Evolutionary conservation across 2,113 vertebrate genomes (phyloP).

Genomic region (Odocoileus hemionus): DNA sequence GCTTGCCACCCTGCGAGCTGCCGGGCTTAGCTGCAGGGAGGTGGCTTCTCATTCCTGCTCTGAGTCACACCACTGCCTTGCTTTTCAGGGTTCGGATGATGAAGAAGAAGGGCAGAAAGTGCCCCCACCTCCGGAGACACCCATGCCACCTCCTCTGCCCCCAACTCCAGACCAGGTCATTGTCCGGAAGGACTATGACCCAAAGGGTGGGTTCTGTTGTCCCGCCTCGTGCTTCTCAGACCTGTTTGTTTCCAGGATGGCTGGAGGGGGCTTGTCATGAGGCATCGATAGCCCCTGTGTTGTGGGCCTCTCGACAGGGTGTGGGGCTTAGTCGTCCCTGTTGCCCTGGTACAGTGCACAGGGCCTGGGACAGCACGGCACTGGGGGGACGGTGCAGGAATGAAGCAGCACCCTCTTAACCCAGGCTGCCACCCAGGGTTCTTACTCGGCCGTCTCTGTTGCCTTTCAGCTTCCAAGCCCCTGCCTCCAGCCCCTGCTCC

Average conservation of each 20-base stretch:
- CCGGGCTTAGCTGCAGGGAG: neutral
- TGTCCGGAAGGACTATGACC: slow-evolving; percentile 97
- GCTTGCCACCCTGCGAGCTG: neutral
- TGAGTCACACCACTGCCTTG: neutral
- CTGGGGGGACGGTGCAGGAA: neutral
- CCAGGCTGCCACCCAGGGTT: neutral
- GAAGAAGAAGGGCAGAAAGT: slow-evolving; percentile 94
- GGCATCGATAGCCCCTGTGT: neutral
- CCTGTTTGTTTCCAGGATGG: neutral
- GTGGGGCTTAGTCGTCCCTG: neutral
- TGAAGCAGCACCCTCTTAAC: neutral
- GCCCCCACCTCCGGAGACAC: slow-evolving; percentile 94
- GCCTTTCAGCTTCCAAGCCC: slow-evolving; percentile 89
- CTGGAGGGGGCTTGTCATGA: neutral
- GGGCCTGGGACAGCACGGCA: neutral
- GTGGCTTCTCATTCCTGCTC: neutral
- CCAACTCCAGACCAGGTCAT: slow-evolving; percentile 98
- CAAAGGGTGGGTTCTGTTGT: slow-evolving; percentile 87
- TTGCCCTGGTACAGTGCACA: neutral
- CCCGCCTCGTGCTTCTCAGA: neutral
- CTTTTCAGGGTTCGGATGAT: slow-evolving; percentile 94
- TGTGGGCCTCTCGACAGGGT: neutral
- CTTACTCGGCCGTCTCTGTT: neutral
- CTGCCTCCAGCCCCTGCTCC: slow-evolving; percentile 81
- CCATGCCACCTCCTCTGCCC: slow-evolving; percentile 96